phyloP scores from a whole-genome alignment of 1,140 invertebrate genomes.

The Centruroides sculpturatus region DNA sequence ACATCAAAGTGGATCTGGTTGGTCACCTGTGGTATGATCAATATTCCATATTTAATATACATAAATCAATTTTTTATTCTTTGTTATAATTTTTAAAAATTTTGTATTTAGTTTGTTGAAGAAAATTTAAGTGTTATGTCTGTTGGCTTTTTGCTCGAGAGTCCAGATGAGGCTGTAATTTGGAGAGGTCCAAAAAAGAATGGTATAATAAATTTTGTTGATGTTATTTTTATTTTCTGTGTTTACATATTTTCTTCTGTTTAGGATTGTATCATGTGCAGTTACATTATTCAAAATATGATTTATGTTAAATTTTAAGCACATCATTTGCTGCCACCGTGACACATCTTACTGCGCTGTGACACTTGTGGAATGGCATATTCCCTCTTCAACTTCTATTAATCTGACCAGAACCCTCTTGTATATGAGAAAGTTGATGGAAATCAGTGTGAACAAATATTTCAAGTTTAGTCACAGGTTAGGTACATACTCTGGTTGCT shows the following conservation, averaged over 20 bases:
- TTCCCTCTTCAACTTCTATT: too few relatives aligned
- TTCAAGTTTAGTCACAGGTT: too few relatives aligned
- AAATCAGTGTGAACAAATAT: too few relatives aligned
- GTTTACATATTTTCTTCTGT: slow-evolving; percentile 1
- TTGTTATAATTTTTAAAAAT: background rate
- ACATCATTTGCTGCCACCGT: too few relatives aligned
- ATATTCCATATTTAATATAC: background rate
- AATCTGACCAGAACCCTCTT: too few relatives aligned
- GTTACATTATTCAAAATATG: too few relatives aligned
- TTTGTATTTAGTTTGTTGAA: slow-evolving; percentile 46
- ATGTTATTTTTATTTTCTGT: background rate
- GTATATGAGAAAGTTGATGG: too few relatives aligned
- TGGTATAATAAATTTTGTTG: slow-evolving; percentile 34
- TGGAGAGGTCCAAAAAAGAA: slow-evolving; percentile 95
- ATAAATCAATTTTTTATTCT: slow-evolving; percentile 2
- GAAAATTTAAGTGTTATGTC: slow-evolving; percentile 86
- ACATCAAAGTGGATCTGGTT: slow-evolving; percentile 89
- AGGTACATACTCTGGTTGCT: too few relatives aligned
- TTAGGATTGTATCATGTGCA: too few relatives aligned
- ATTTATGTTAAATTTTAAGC: too few relatives aligned
- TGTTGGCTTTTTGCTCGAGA: slow-evolving; percentile 69
- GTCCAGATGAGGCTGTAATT: slow-evolving; percentile 74
- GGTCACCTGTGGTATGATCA: slow-evolving; percentile 78
- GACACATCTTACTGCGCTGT: too few relatives aligned
- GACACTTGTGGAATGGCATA: too few relatives aligned